phyloP scores from a whole-genome alignment of 2,888 invertebrate species.

The Lasioglossum morio region DNA sequence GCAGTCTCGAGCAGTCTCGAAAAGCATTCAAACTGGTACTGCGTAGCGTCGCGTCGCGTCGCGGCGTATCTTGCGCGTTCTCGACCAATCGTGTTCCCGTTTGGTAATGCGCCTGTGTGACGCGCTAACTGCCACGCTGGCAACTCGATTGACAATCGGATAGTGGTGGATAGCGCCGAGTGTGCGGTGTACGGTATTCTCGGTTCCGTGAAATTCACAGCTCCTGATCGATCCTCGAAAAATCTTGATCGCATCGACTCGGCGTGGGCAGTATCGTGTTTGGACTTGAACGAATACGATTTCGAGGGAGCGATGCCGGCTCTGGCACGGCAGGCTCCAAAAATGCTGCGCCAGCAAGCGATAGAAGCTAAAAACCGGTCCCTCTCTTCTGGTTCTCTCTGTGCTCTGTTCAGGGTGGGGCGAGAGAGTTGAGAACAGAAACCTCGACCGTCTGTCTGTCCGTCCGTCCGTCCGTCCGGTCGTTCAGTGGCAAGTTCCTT shows the following conservation, averaged over 20 bases:
- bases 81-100: constrained; percentile 43
- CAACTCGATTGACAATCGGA: constrained; percentile 79
- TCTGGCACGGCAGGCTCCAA: background rate
- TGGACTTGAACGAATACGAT: background rate
- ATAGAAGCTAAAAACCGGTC: constrained; percentile 36
- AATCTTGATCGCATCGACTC: background rate
- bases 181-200: background rate
- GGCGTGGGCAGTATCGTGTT: background rate
- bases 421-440: constrained; percentile 44
- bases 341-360: constrained; percentile 29
- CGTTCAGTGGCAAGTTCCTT: constrained; percentile 25
- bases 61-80: background rate
- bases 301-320: background rate
- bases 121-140: constrained; percentile 90
- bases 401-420: constrained; percentile 60
- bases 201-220: background rate
- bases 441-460: constrained; percentile 11
- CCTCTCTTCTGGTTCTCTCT: background rate
- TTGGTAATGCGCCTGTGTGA: constrained; percentile 82
- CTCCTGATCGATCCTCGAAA: background rate
- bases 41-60: background rate
- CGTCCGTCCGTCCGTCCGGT: no score
- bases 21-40: background rate
- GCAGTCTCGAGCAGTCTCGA: background rate
- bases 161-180: background rate